Evolutionary conservation across 92 coral and sea anemone species (phyloP), one percentile per base, ranked within the genome.

Genomic region (Paramuricea clavata): DNA sequence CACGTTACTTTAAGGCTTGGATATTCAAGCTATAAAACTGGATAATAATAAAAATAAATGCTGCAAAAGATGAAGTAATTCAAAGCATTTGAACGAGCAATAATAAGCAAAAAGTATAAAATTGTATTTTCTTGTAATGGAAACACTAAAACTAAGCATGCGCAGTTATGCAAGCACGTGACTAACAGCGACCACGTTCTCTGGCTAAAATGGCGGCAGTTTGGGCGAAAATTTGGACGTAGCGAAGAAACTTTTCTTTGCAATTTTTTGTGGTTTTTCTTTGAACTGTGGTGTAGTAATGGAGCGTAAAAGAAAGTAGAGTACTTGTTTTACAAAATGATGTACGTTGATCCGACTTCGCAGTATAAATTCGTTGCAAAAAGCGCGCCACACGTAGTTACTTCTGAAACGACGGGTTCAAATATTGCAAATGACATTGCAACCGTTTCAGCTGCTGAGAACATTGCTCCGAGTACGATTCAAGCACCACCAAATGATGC

Each of bases 311-410:
- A 54, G 67, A 54, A 26, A 7, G 22, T n/a, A 32, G 62, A 76
- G 69, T 28, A 28, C 21, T 49, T 79, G 15, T 22, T 7, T 59
- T 26, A 15, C 12, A 79, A 33, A 59, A 79, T 79, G 84, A 57
- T 79, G 84, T 61, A 79, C 73, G 57, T 61, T 15, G 84, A 79
- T 47, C 84, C 73, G 35, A 79, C 73, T n/a, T 79, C 84, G 73
- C 84, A 79, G 84, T 79, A 59, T 57, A 79, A 79, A 61, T 79
- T 33, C 84, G 57, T 79, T 16, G 84, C 84, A 60, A 79, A 61
- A 61, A 19, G 49, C 42, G 13, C 57, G 23, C 54, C 84, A 41
- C 59, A 64, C 41, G 17, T 44, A 11, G 31, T 33, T 2, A 1
- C 34, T 33, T 43, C 32, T 23, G 56, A 43, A n/a, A 44, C 28